phyloP scores from a whole-genome alignment of 2,113 vertebrate genomes.

The Cettia cetti region DNA sequence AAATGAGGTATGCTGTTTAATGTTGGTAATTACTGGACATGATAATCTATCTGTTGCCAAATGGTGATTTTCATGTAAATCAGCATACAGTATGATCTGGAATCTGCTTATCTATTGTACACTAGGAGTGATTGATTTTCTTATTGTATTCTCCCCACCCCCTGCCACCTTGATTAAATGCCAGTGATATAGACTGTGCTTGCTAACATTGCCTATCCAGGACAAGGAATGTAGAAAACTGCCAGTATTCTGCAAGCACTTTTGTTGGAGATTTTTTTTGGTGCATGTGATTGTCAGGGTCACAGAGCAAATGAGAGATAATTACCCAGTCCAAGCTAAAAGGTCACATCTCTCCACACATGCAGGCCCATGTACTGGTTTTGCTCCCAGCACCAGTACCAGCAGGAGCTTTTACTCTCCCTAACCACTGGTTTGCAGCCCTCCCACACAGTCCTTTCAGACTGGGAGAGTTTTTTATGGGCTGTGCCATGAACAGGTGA shows the following conservation, averaged over 20 bases:
- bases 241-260: background rate
- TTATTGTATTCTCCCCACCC: background rate
- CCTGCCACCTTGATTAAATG: background rate
- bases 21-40: slow-evolving; percentile 38
- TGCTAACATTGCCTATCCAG: background rate
- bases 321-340: background rate
- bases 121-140: background rate
- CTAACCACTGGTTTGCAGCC: background rate
- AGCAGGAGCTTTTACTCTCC: background rate
- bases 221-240: background rate
- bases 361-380: rapidly evolving
- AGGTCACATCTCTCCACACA: background rate
- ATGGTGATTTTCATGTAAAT: slow-evolving; percentile 31
- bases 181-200: background rate
- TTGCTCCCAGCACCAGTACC: background rate
- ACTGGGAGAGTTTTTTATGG: background rate
- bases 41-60: slow-evolving; percentile 34
- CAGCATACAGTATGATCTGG: background rate
- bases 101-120: background rate
- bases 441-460: background rate
- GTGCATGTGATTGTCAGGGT: background rate
- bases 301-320: background rate
- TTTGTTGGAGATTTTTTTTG: background rate
- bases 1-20: slow-evolving; percentile 44
- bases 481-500: background rate